A percentile compares a stretch with the other conserved stretches of the same genome.
phyloP scores from a whole-genome alignment of 1,140 invertebrate species.

The Limonius californicus region DNA sequence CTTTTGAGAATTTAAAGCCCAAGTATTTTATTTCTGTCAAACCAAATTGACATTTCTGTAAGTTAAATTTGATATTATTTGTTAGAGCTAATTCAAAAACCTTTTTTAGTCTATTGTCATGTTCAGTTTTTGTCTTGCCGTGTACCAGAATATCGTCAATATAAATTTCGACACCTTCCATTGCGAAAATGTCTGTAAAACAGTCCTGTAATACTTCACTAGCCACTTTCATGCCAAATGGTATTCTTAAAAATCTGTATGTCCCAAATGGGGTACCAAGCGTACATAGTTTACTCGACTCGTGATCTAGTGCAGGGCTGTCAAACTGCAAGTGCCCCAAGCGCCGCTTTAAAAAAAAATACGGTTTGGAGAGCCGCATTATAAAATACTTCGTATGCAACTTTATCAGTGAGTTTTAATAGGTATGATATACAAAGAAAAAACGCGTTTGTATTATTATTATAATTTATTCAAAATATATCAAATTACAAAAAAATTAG shows the following conservation, averaged over 20 bases:
- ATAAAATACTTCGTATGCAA: too few relatives aligned
- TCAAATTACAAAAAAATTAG: too few relatives aligned
- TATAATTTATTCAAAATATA: too few relatives aligned
- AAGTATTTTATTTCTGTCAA: constrained; percentile 40
- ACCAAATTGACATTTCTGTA: constrained; percentile 37
- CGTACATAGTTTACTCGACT: constrained; percentile 41
- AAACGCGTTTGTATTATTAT: too few relatives aligned
- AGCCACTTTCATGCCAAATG: constrained; percentile 31
- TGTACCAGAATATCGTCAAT: too few relatives aligned
- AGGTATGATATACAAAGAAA: too few relatives aligned
- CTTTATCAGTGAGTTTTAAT: too few relatives aligned
- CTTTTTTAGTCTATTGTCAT: constrained; percentile 33
- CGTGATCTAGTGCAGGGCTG: too few relatives aligned
- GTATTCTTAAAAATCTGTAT: constrained; percentile 39
- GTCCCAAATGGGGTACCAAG: constrained; percentile 48
- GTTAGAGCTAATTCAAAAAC: constrained; percentile 27
- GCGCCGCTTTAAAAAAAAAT: too few relatives aligned
- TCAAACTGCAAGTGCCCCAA: too few relatives aligned
- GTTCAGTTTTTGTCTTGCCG: constrained; percentile 29
- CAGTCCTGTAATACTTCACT: too few relatives aligned
- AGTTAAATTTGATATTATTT: constrained; percentile 29
- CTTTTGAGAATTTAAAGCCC: constrained; percentile 31
- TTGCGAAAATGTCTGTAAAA: constrained; percentile 38
- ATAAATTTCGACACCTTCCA: constrained; percentile 39
- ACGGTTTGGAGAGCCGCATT: too few relatives aligned